Percentiles rank a stretch among this genome's conserved stretches.
Conservation (phyloP, 2,888 invertebrate species). For the Catocala sponsa region DNA sequence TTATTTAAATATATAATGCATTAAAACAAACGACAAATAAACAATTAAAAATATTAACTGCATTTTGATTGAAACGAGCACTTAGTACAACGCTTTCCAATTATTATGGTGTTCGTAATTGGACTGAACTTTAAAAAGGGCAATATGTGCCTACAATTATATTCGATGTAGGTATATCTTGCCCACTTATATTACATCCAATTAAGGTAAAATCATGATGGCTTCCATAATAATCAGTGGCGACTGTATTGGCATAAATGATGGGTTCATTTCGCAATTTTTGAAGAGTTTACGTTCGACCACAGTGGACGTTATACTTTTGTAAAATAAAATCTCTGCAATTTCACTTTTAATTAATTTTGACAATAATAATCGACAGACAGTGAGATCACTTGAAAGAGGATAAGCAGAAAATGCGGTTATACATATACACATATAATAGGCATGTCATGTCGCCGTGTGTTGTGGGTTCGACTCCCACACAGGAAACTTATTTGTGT, state of each 20-base stretch:
- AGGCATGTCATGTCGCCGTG: no score
- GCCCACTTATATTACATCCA: constrained; percentile 28
- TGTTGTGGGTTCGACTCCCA: no score
- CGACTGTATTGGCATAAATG: background rate
- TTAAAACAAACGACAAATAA: constrained; percentile 87
- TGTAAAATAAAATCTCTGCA: background rate
- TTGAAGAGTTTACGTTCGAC: background rate
- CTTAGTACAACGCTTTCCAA: constrained; percentile 36
- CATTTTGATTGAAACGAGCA: constrained; percentile 55
- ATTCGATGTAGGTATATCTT: constrained; percentile 9
- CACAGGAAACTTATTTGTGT: no score
- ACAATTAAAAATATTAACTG: constrained; percentile 69
- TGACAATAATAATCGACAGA: no score
- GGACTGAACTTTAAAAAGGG: constrained; percentile 32
- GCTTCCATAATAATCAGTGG: constrained; percentile 5
- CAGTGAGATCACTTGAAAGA: no score
- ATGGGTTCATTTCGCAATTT: background rate
- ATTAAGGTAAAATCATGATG: constrained; percentile 29
- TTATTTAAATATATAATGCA: constrained; percentile 86
- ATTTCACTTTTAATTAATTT: no score
- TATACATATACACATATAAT: no score
- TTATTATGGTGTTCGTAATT: constrained; percentile 43
- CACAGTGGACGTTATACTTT: background rate
- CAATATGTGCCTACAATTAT: constrained; percentile 21
- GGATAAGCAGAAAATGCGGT: no score